phyloP scores from a whole-genome alignment of 2,113 vertebrate genomes.

The Marmota monax region DNA sequence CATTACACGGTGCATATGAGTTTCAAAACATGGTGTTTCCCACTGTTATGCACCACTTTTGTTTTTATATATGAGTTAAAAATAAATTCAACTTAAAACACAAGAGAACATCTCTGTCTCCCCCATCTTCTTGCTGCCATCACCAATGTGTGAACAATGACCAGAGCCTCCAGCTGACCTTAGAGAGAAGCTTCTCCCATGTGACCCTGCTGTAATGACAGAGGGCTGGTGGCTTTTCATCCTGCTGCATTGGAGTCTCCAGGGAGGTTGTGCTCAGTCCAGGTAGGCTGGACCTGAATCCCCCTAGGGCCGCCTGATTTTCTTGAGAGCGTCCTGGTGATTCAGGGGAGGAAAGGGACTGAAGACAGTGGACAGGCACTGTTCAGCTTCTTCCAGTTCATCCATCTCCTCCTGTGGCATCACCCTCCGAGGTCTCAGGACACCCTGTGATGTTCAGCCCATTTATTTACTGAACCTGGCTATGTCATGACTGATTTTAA shows the following conservation, averaged over 20 bases:
- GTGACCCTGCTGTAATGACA: background rate
- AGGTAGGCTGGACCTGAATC: background rate
- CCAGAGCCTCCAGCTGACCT: background rate
- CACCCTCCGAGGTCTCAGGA: slow-evolving; percentile 6
- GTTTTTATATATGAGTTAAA: background rate
- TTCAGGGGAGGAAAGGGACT: background rate
- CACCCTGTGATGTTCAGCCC: background rate
- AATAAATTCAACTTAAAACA: background rate
- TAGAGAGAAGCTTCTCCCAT: background rate
- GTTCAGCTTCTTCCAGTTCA: background rate
- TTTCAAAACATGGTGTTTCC: background rate
- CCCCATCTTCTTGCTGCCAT: background rate
- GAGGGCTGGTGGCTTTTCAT: background rate
- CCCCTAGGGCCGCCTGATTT: background rate
- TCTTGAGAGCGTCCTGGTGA: background rate
- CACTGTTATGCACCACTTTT: background rate
- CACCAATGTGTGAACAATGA: background rate
- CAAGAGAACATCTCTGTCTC: background rate
- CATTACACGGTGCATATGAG: too few relatives aligned
- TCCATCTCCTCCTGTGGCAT: background rate
- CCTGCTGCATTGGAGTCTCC: background rate
- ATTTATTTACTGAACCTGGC: background rate
- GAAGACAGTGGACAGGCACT: background rate
- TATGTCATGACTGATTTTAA: slow-evolving; percentile 61
- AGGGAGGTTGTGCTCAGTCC: background rate